Base-by-base conservation (phyloP, 1,140 invertebrate genomes). In the Calliphora vicina region DNA sequence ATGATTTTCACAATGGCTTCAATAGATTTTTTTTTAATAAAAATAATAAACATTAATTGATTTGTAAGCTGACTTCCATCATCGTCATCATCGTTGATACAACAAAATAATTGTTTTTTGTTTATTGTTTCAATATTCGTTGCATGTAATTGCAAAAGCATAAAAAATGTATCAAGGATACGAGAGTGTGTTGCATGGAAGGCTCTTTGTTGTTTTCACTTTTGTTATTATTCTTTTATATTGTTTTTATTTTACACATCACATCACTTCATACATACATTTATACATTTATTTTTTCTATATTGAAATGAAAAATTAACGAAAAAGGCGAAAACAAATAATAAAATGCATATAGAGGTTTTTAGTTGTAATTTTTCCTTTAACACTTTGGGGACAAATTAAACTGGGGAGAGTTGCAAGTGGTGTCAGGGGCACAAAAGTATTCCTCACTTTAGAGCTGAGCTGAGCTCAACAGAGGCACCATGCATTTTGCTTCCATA, bases 81-180 rank as follows among this genome's bases (percentile, higher is more conserved):
- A 35, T 35, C 35, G 10, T 35, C 5, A 35, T 35, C 6, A 1
- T 35, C 35, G 35, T 8, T 35, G 29, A 35, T n/a, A n/a, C n/a
- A n/a, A n/a, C n/a, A n/a, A 35, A 2, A 35, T 0, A 35, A 35
- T 5, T 35, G 35, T 10, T 35, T 5, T 35, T 35, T 35, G 35
- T 57, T 57, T 1, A n/a, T 57, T 57, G 50, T 57, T 57, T 57
- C n/a, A 57, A 57, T 57, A 57, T 57, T 57, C 50, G 50, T 57
- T 17, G 50, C 17, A 57, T 57, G 50, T 57, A n/a, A 57, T 57
- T 17, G 50, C 50, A 57, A 57, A 17, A 57, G 13, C 15, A 57
- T 57, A 57, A 57, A 57, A 57, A 57, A n/a, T 57, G 50, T 57
- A 57, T 57, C 50, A 57, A 57, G 50, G 50, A 57, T 57, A 57